Conservation (phyloP, 2,888 invertebrate species). For the Ganaspis brasiliensis region DNA sequence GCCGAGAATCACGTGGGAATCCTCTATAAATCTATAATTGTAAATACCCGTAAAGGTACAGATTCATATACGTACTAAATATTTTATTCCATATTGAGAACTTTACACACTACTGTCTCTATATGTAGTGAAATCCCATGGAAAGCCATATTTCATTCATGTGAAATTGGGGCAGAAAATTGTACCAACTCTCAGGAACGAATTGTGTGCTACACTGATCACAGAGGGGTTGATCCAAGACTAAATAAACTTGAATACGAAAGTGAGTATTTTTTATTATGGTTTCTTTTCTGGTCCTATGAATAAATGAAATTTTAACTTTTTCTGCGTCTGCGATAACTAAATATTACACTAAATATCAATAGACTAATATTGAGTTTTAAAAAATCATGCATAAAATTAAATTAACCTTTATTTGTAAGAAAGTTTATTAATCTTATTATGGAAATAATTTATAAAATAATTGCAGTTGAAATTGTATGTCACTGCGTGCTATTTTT, state of each 20-base stretch:
- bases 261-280: too few relatives aligned
- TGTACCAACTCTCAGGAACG: conserved; percentile 41
- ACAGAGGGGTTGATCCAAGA: not conserved
- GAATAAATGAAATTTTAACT: not conserved
- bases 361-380: conserved; percentile 7
- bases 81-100: conserved; percentile 9
- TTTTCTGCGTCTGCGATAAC: not conserved
- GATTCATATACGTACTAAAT: not conserved
- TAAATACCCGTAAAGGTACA: not conserved
- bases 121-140: not conserved
- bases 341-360: too few relatives aligned
- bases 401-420: too few relatives aligned
- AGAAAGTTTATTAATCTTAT: too few relatives aligned
- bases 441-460: too few relatives aligned
- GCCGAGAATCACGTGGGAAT: not conserved
- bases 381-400: not conserved
- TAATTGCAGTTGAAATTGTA: too few relatives aligned
- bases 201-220: conserved; percentile 10
- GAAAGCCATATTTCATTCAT: conserved; percentile 13
- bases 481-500: too few relatives aligned
- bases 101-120: not conserved
- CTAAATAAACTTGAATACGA: not conserved
- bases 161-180: conserved; percentile 22
- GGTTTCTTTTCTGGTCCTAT: too few relatives aligned
- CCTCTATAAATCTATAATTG: not conserved